phyloP scores from a whole-genome alignment of 2,113 vertebrate species.

The Hippoglossus stenolepis region DNA sequence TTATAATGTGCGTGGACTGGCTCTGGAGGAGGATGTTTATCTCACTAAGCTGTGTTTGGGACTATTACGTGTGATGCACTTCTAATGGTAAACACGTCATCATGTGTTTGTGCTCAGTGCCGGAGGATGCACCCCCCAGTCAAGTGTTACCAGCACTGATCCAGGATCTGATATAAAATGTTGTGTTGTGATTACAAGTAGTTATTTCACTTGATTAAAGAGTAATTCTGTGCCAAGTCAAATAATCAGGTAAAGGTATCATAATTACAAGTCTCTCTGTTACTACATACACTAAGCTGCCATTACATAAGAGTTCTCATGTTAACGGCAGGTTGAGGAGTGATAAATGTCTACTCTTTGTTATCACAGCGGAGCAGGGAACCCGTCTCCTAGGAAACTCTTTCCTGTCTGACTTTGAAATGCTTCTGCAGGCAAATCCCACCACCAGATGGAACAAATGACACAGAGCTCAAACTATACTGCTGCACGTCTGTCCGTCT shows the following conservation, averaged over 20 bases:
- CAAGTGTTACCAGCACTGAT: slow-evolving; percentile 13
- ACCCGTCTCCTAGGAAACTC: slow-evolving; percentile 32
- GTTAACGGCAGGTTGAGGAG: slow-evolving; percentile 6
- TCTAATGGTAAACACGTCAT: slow-evolving; percentile 22
- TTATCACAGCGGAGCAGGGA: slow-evolving; percentile 40
- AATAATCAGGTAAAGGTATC: slow-evolving; percentile 10
- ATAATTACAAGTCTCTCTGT: slow-evolving; percentile 10
- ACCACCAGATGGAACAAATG: slow-evolving; percentile 70
- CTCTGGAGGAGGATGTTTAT: slow-evolving; percentile 17
- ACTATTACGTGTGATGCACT: slow-evolving; percentile 30
- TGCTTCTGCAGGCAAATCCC: slow-evolving; percentile 54
- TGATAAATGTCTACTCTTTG: slow-evolving; percentile 21
- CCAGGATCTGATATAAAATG: neutral
- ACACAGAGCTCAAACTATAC: slow-evolving; percentile 47
- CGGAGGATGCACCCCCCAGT: neutral
- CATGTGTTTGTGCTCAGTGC: slow-evolving; percentile 4
- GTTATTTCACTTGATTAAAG: neutral
- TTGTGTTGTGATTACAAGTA: neutral
- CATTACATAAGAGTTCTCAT: slow-evolving; percentile 25
- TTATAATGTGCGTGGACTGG: slow-evolving; percentile 46
- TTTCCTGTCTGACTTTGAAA: slow-evolving; percentile 63
- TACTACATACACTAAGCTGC: neutral
- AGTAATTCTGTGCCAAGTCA: slow-evolving; percentile 1
- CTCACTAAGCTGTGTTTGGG: slow-evolving; percentile 28
- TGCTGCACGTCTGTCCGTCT: slow-evolving; percentile 32